Percentiles rank a stretch among this genome's conserved stretches.
phyloP scores from a whole-genome alignment of 2,888 invertebrate species.

The Dilophus febrilis region DNA sequence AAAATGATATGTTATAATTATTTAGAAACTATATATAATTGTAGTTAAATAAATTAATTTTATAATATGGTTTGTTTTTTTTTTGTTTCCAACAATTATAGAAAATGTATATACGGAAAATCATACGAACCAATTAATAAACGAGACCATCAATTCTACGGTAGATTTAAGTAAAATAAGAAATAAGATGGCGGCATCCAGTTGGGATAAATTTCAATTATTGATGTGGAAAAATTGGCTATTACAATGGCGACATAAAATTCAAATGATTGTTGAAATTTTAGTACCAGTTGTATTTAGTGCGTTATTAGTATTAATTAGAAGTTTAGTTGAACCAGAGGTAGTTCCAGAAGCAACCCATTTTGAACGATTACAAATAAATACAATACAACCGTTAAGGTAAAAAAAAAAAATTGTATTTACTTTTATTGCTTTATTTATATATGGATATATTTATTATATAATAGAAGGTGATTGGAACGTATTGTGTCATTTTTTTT shows the following conservation, averaged over 20 bases:
- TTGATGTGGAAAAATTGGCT: conserved; percentile 73
- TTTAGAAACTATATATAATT: too few species aligned
- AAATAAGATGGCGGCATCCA: too few species aligned
- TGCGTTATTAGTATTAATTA: conserved; percentile 47
- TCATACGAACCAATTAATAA: too few species aligned
- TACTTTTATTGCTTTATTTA: neutral
- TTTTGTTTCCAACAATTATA: too few species aligned
- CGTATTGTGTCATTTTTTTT: too few species aligned
- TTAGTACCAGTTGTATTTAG: conserved; percentile 48
- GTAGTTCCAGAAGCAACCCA: conserved; percentile 11
- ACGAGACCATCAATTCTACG: too few species aligned
- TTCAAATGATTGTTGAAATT: conserved; percentile 50
- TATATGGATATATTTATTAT: neutral
- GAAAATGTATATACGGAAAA: too few species aligned
- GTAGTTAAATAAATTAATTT: too few species aligned
- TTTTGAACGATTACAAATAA: conserved; percentile 26
- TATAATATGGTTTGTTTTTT: too few species aligned
- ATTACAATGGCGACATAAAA: conserved; percentile 53
- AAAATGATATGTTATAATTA: too few species aligned
- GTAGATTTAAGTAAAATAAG: too few species aligned
- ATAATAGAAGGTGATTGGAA: neutral
- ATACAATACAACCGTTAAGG: conserved; percentile 19
- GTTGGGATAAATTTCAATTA: conserved; percentile 40
- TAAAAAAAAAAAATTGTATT: conserved; percentile 13
- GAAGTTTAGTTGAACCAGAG: conserved; percentile 45